Evolutionary conservation across 2,113 vertebrate species (phyloP).

Genomic region (Silurus glanis): DNA sequence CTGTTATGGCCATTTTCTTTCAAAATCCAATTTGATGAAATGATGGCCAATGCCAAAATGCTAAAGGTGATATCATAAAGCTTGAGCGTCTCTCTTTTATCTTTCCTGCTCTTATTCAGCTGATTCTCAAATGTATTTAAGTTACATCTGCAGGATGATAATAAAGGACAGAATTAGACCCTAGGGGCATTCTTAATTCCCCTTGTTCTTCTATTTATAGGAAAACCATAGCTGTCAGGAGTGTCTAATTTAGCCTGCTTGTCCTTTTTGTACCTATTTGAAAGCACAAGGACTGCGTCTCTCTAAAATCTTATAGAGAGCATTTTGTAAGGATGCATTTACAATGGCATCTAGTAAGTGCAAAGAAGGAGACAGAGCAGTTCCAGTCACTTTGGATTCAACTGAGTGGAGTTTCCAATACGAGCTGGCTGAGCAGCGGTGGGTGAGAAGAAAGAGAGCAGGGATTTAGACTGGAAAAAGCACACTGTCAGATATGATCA

Average conservation of each 20-base stretch:
- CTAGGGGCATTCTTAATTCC: slow-evolving; percentile 35
- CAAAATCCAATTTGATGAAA: slow-evolving; percentile 64
- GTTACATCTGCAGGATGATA: neutral
- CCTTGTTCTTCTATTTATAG: slow-evolving; percentile 32
- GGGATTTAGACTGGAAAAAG: slow-evolving; percentile 56
- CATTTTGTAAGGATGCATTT: slow-evolving; percentile 9
- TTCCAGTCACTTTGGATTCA: slow-evolving; percentile 40
- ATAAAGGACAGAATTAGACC: slow-evolving; percentile 34
- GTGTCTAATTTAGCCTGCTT: slow-evolving; percentile 16
- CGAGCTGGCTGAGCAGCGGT: slow-evolving; percentile 16
- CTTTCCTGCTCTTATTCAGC: neutral
- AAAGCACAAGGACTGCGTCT: slow-evolving; percentile 1
- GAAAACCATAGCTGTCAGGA: slow-evolving; percentile 11
- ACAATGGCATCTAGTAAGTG: neutral
- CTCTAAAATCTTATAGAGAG: slow-evolving; percentile 1
- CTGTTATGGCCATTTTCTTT: slow-evolving; percentile 53
- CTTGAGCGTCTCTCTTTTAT: slow-evolving; percentile 18
- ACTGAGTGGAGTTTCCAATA: slow-evolving; percentile 21
- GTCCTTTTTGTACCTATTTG: slow-evolving; percentile 6
- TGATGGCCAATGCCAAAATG: slow-evolving; percentile 56
- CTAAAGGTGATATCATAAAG: slow-evolving; percentile 54
- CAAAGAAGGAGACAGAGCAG: neutral
- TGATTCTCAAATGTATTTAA: neutral
- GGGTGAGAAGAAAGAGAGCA: slow-evolving; percentile 21
- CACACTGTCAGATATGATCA: slow-evolving; percentile 70